These are phyloP conservation scores for Eleginops maclovinus DNA, from an alignment of 2,113 vertebrate genomes.

Conservation along the genomic window DNA sequence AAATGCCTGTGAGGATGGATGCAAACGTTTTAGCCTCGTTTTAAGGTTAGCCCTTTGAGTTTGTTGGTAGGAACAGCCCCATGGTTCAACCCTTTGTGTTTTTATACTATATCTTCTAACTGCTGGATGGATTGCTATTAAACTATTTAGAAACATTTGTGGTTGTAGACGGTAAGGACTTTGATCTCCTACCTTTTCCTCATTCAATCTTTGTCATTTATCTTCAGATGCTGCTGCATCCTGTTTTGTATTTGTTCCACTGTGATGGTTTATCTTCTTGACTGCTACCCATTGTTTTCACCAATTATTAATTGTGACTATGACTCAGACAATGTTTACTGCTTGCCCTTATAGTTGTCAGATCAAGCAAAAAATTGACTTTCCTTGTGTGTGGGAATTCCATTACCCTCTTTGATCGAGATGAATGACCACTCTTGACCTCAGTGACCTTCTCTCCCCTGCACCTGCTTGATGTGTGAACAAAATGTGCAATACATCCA, in stretches of 20 bases:
- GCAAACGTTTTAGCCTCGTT: no score
- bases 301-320: background rate
- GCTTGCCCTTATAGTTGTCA: background rate
- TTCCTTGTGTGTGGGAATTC: background rate
- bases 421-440: conserved; percentile 37
- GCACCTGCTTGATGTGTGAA: conserved; percentile 10
- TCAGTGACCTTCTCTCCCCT: background rate
- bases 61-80: no score
- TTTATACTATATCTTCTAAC: background rate
- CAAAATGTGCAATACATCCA: conserved; percentile 4
- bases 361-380: conserved; percentile 5
- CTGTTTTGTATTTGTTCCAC: background rate
- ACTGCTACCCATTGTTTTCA: background rate
- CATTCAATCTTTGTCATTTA: background rate
- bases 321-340: background rate
- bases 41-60: background rate
- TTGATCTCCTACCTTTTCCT: background rate
- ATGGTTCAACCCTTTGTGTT: background rate
- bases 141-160: background rate
- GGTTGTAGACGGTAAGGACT: background rate
- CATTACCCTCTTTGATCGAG: background rate
- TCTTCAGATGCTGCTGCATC: background rate
- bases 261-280: background rate
- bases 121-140: background rate
- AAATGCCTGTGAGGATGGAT: no score